Evolutionary conservation across 2,888 invertebrate genomes (phyloP).

Genomic region (Exocentrus adspersus): DNA sequence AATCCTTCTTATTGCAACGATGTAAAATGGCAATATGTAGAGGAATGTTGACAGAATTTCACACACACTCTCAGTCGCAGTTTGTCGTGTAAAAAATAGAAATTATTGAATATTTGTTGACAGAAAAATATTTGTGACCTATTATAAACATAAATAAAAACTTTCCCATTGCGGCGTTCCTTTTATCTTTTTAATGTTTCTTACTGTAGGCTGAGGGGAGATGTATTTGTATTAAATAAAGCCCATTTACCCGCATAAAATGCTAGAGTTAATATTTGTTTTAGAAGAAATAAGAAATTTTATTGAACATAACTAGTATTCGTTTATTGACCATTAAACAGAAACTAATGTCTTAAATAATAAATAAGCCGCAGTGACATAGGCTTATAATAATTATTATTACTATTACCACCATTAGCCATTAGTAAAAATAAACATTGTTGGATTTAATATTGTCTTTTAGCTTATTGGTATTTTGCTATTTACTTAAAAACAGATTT

Average conservation of each 20-base stretch:
- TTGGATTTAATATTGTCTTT: slow-evolving; percentile 8
- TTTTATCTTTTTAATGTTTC: slow-evolving; percentile 17
- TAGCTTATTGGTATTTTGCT: not conserved
- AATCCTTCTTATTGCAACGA: slow-evolving; percentile 14
- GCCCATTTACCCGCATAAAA: slow-evolving; percentile 9
- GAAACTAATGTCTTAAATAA: slow-evolving; percentile 18
- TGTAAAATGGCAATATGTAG: slow-evolving; percentile 1
- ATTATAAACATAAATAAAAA: slow-evolving; percentile 8
- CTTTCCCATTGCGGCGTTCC: slow-evolving; percentile 14
- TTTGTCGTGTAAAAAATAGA: not conserved
- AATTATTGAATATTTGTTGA: not conserved
- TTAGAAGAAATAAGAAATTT: slow-evolving; percentile 26
- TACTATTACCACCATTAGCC: slow-evolving; percentile 2
- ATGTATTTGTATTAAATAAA: slow-evolving; percentile 15
- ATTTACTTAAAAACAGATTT: slow-evolving; percentile 1
- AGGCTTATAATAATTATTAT: slow-evolving; percentile 7
- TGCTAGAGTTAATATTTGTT: slow-evolving; percentile 23
- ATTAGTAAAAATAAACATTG: slow-evolving; percentile 14
- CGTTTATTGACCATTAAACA: slow-evolving; percentile 24
- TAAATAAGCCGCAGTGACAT: slow-evolving; percentile 13
- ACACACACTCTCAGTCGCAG: too few species aligned
- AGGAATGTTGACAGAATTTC: not conserved
- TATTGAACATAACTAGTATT: slow-evolving; percentile 9
- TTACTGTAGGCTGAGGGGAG: slow-evolving; percentile 10
- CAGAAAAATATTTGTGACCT: not conserved